A percentile compares a stretch with the other conserved stretches of the same genome.
Evolutionary conservation across 2,113 vertebrate genomes (phyloP).

Genomic region (Lamprologus ornatipinnis): DNA sequence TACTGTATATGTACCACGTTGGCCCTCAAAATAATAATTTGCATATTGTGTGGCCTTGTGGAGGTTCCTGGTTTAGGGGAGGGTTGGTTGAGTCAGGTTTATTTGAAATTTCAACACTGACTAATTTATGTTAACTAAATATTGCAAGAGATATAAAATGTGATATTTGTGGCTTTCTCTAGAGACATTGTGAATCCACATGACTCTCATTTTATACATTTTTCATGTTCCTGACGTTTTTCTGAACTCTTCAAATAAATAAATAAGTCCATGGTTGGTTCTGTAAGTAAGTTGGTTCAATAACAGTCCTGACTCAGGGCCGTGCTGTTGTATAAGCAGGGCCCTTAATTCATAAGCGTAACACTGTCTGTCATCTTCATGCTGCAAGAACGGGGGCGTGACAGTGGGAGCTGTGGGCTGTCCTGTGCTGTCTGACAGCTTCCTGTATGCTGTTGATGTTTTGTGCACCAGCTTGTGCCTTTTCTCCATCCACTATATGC

Average conservation of each 20-base stretch:
- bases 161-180: not conserved
- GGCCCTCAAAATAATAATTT: not conserved
- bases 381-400: not conserved
- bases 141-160: not conserved
- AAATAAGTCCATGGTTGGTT: not conserved
- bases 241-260: not conserved
- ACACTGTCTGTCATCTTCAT: fast-evolving
- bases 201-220: not conserved
- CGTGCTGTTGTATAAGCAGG: not conserved
- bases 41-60: fast-evolving
- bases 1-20: fast-evolving
- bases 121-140: not conserved
- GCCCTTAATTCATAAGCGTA: not conserved
- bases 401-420: not conserved
- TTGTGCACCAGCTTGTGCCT: not conserved
- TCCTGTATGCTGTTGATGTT: not conserved
- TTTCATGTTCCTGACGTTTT: not conserved
- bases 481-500: not conserved
- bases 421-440: not conserved
- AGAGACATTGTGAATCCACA: not conserved
- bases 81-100: not conserved
- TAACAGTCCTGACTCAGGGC: not conserved
- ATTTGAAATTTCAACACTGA: not conserved
- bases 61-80: not conserved
- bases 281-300: not conserved